Evolutionary conservation across 1,140 invertebrate species (phyloP), one percentile per base, ranked within the genome.

Genomic region (Sitobion miscanthi): DNA sequence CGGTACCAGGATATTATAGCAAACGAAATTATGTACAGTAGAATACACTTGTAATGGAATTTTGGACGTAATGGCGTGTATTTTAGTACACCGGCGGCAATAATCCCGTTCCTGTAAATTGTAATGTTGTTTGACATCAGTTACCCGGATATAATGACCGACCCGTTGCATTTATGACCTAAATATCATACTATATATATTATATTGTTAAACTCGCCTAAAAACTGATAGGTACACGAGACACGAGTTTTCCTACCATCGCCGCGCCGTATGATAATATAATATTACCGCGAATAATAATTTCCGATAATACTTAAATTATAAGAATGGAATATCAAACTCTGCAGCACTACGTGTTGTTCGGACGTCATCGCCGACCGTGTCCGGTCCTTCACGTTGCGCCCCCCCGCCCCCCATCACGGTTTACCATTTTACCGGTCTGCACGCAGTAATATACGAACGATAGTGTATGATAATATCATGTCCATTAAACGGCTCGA

Each of bases 81-180:
- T 54, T 89, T 89, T 89, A 54, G 23, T 89, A 57, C 52, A 54
- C 88, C 21, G 38, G 17, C 88, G 88, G 52, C 35, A 89, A 89
- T 89, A 89, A 89, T 89, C 52, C 52, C 35, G 7, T 89, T 89
- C 52, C 88, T 89, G 88, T 86, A 47, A 77, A 77, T 77, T 77
- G 62, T 89, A 89, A 89, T 89, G 35, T 89, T 89, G 88, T 89
- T 57, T 54, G 52, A 89, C 88, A 89, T 89, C 88, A 89, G 88
- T 89, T 54, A 25, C 49, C 23, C 35, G 52, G 52, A 8, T 89
- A 38, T 89, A 89, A 89, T 89, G 88, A 89, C 88, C 49, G 52
- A 57, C 30, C 87, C 47, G 47, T n/a, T 45, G n/a, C 52, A 38
- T 52, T 88, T 88, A 88, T 88, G 47, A 88, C 87, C 47, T 88